Evolutionary conservation across 2,888 invertebrate species (phyloP).

Genomic region (Drosophila paramelanica): DNA sequence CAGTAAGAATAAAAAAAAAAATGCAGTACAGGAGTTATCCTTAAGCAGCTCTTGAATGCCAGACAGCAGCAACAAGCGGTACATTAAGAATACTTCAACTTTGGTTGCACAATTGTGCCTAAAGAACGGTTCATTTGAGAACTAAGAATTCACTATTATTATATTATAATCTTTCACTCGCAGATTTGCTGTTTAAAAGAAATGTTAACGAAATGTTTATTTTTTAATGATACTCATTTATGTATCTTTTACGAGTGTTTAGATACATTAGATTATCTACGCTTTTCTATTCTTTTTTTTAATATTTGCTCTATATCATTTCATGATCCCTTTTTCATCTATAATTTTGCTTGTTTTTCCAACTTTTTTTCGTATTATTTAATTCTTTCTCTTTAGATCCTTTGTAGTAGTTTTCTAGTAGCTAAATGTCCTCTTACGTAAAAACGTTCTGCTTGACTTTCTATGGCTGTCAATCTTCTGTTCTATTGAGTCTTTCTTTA

Average conservation of each 20-base stretch:
- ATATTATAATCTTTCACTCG: no score
- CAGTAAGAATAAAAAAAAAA: not conserved
- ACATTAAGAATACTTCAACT: slow-evolving; percentile 32
- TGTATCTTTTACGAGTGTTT: no score
- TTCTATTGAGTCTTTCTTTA: slow-evolving; percentile 9
- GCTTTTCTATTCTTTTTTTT: no score
- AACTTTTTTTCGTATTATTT: not conserved
- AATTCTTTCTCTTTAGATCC: not conserved
- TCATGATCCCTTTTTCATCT: not conserved
- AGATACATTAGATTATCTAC: no score
- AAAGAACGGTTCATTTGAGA: not conserved
- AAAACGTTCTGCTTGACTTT: slow-evolving; percentile 22
- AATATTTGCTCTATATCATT: no score
- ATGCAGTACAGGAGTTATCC: slow-evolving; percentile 8
- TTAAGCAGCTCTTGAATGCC: slow-evolving; percentile 26
- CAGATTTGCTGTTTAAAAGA: no score
- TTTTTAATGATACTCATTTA: no score
- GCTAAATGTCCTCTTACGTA: slow-evolving; percentile 2
- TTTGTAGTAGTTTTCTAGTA: not conserved
- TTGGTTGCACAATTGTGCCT: slow-evolving; percentile 21
- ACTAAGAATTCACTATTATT: no score
- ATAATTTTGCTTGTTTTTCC: not conserved
- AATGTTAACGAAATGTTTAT: no score
- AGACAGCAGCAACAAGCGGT: slow-evolving; percentile 1
- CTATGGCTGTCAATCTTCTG: slow-evolving; percentile 10